A percentile compares a stretch with the other conserved stretches of the same genome.
These are phyloP conservation scores for Brienomyrus longianalis DNA, from an alignment of 2,113 vertebrate genomes.

Conservation along the genomic window DNA sequence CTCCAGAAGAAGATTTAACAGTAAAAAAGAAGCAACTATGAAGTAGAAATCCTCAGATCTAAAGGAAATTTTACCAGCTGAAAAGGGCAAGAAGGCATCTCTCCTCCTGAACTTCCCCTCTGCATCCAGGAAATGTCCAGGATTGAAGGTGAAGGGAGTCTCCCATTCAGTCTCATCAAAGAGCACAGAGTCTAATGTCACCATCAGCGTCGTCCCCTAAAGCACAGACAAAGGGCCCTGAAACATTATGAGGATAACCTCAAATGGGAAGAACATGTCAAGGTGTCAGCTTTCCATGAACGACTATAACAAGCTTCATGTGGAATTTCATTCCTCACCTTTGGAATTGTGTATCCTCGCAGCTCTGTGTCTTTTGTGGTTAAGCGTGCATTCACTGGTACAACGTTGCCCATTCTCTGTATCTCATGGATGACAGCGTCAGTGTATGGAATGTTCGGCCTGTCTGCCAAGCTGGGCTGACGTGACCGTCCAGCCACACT, in stretches of 20 bases:
- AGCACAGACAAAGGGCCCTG: neutral
- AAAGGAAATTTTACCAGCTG: neutral
- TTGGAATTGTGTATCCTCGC: constrained; percentile 12
- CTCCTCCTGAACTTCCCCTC: constrained; percentile 68
- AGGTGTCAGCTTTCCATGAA: constrained; percentile 52
- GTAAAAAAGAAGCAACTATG: neutral
- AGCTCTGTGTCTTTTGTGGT: constrained; percentile 40
- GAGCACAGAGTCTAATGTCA: constrained; percentile 31
- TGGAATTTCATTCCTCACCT: constrained; percentile 43
- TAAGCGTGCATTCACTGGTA: constrained; percentile 55
- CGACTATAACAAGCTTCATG: too few relatives aligned
- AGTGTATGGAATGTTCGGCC: neutral
- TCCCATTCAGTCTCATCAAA: too few relatives aligned
- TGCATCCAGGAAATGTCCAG: neutral
- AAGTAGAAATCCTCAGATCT: neutral
- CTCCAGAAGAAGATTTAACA: neutral
- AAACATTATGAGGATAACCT: neutral
- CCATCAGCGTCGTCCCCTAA: constrained; percentile 62
- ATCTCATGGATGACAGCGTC: neutral
- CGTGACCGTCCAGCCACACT: neutral
- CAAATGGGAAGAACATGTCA: neutral
- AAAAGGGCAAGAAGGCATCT: constrained; percentile 61
- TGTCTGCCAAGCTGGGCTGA: neutral
- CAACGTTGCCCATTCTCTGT: constrained; percentile 27
- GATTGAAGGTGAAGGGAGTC: too few relatives aligned